Evolutionary conservation across 2,888 invertebrate species (phyloP).

Genomic region (Protophormia terraenovae): DNA sequence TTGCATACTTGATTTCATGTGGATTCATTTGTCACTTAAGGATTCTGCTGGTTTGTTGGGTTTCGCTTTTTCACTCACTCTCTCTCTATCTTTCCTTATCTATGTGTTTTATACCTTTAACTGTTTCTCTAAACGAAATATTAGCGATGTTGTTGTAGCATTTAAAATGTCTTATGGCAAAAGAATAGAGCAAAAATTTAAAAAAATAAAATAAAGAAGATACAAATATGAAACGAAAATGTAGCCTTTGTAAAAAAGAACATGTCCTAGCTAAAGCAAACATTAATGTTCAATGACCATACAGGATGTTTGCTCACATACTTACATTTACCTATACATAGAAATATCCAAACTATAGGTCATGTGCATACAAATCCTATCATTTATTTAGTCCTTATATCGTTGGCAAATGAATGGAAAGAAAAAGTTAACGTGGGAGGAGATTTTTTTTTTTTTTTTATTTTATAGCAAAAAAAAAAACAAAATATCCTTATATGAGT

Average conservation of each 20-base stretch:
- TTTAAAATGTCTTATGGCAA: neutral
- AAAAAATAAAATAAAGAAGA: no score
- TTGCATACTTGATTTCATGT: constrained; percentile 58
- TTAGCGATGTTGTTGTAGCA: neutral
- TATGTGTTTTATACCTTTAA: neutral
- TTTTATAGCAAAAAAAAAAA: neutral
- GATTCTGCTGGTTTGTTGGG: neutral
- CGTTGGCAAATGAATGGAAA: neutral
- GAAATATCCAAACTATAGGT: no score
- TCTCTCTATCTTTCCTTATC: neutral
- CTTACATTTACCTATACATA: neutral
- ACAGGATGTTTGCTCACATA: constrained; percentile 66
- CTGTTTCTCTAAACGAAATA: constrained; percentile 12
- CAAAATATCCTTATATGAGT: neutral
- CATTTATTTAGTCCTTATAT: constrained; percentile 40
- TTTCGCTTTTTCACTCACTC: neutral
- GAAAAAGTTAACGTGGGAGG: neutral
- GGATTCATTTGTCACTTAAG: constrained; percentile 35
- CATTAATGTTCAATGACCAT: constrained; percentile 52
- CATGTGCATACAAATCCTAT: neutral
- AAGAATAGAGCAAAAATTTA: constrained; percentile 9
- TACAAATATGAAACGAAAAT: constrained; percentile 8
- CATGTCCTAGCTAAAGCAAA: constrained; percentile 46
- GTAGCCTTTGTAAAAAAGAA: constrained; percentile 25
- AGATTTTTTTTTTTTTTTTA: neutral